Evolutionary conservation across 64 coral and sea anemone species (phyloP).

Genomic region (Pocillopora damicornis): DNA sequence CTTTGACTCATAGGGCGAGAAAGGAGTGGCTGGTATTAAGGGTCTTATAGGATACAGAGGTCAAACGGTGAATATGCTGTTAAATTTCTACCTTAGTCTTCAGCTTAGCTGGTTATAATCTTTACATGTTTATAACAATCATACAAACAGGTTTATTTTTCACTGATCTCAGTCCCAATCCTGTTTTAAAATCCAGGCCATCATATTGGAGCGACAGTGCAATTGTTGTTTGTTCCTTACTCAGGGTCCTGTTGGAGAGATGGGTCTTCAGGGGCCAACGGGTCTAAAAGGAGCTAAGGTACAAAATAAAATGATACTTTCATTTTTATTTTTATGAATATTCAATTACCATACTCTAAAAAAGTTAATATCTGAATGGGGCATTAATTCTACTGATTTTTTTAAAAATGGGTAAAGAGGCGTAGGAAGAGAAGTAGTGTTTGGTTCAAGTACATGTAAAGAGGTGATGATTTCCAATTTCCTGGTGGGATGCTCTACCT

Average conservation of each 20-base stretch:
- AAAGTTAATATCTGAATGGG: too few relatives aligned
- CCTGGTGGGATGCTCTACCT: too few relatives aligned
- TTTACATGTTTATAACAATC: too few relatives aligned
- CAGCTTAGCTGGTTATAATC: background rate
- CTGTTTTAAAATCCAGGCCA: background rate
- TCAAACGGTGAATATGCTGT: slow-evolving; percentile 5
- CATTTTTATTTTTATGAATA: background rate
- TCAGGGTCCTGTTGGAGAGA: slow-evolving; percentile 1
- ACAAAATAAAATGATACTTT: background rate
- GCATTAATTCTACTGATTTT: too few relatives aligned
- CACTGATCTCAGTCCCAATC: background rate
- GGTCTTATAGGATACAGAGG: slow-evolving; percentile 18
- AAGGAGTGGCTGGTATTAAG: slow-evolving; percentile 20
- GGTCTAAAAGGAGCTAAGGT: slow-evolving; percentile 5
- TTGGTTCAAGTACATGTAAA: too few relatives aligned
- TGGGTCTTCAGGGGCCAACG: background rate
- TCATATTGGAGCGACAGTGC: background rate
- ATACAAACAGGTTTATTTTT: too few relatives aligned
- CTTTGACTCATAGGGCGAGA: background rate
- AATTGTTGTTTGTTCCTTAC: background rate
- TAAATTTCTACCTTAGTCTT: background rate
- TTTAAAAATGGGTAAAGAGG: too few relatives aligned
- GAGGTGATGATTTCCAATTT: too few relatives aligned
- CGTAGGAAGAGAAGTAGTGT: too few relatives aligned
- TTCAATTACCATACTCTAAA: background rate